Conservation (phyloP, 2,888 invertebrate species). For the Elmis aenea region DNA sequence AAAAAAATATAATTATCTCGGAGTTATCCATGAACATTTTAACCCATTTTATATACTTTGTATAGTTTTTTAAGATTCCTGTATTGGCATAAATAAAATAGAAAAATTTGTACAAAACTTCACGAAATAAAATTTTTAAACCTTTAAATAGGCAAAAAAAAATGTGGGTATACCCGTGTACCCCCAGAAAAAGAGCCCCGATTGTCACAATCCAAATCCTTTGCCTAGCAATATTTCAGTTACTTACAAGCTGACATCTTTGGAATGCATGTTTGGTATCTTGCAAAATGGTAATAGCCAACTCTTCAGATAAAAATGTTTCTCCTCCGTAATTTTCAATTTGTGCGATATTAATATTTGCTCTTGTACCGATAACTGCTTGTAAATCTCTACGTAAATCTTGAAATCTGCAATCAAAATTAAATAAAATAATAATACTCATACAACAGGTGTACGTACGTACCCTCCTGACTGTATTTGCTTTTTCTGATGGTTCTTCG, state of each 20-base stretch:
- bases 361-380: slow-evolving; percentile 84
- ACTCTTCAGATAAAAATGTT: slow-evolving; percentile 91
- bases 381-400: slow-evolving; percentile 90
- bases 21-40: no score
- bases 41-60: no score
- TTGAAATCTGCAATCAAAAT: slow-evolving; percentile 61
- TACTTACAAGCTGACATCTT: slow-evolving; percentile 73
- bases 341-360: slow-evolving; percentile 89
- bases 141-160: no score
- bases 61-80: no score
- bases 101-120: no score
- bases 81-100: no score
- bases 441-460: slow-evolving; percentile 29
- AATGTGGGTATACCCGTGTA: no score
- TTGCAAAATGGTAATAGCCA: slow-evolving; percentile 85
- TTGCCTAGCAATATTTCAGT: no score
- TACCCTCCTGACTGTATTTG: slow-evolving; percentile 83
- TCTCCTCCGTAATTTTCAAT: slow-evolving; percentile 97
- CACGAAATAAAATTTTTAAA: no score
- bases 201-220: no score
- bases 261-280: slow-evolving; percentile 87
- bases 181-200: no score
- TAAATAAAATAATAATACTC: slow-evolving; percentile 1
- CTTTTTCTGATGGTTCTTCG: slow-evolving; percentile 92
- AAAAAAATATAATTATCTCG: no score